These are phyloP conservation scores for Drosophila rufa DNA, from an alignment of 1,140 invertebrate species.

Conservation along the genomic window DNA sequence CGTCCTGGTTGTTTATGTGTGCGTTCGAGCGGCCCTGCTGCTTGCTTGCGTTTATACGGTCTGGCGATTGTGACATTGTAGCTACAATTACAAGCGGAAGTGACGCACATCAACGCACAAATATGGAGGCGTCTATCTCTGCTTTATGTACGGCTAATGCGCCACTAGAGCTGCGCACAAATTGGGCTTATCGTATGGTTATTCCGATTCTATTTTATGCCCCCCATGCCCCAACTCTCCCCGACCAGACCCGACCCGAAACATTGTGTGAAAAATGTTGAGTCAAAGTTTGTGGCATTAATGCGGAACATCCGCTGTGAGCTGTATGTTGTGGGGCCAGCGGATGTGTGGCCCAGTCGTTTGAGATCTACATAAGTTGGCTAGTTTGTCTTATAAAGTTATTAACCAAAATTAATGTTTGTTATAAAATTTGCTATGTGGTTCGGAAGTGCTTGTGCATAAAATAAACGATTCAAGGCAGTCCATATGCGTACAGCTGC, in stretches of 20 bases:
- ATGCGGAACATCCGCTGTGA: conserved; percentile 33
- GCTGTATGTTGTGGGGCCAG: conserved; percentile 4
- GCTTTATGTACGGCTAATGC: conserved; percentile 81
- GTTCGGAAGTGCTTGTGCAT: conserved; percentile 76
- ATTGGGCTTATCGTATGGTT: conserved; percentile 84
- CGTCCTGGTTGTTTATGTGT: conserved; percentile 37
- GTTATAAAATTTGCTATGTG: conserved; percentile 75
- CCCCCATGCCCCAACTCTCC: conserved; percentile 8
- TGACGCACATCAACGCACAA: conserved; percentile 78
- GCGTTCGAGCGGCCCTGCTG: conserved; percentile 9
- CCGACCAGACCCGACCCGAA: conserved; percentile 27
- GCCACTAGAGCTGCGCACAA: conserved; percentile 81
- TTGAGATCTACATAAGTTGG: conserved; percentile 50
- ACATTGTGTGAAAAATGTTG: conserved; percentile 80
- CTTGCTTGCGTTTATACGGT: conserved; percentile 78
- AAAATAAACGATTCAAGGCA: conserved; percentile 49
- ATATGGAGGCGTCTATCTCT: conserved; percentile 72
- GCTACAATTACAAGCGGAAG: conserved; percentile 83
- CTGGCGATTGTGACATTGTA: conserved; percentile 83
- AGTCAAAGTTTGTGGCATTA: conserved; percentile 58
- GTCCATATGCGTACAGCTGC: conserved; percentile 8
- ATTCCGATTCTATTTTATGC: conserved; percentile 84
- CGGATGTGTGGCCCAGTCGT: conserved; percentile 36
- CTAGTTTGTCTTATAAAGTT: conserved; percentile 78
- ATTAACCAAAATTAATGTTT: conserved; percentile 82